phyloP scores from a whole-genome alignment of 2,888 invertebrate species.

The Halictus ligatus region DNA sequence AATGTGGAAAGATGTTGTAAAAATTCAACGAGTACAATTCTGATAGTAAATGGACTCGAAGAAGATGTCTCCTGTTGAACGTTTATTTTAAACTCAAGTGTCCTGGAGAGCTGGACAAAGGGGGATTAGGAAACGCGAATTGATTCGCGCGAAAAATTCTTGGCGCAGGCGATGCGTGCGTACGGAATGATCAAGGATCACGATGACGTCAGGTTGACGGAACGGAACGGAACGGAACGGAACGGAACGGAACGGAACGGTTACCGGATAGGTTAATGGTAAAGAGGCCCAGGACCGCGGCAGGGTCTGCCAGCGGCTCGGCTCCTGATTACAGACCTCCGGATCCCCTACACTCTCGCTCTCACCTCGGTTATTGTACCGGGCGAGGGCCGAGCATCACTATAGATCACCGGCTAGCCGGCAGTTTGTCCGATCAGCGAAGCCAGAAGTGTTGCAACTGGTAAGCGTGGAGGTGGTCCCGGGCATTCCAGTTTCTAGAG shows the following conservation, averaged over 20 bases:
- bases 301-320: conserved; percentile 76
- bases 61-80: no score
- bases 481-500: conserved; percentile 79
- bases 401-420: conserved; percentile 78
- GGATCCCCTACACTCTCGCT: conserved; percentile 83
- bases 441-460: conserved; percentile 77
- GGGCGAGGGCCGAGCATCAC: conserved; percentile 72
- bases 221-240: conserved; percentile 69
- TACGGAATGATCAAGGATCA: conserved; percentile 67
- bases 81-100: background rate
- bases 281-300: conserved; percentile 77
- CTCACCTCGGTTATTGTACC: conserved; percentile 81
- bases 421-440: conserved; percentile 78
- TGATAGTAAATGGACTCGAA: background rate
- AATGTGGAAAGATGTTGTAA: no score
- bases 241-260: conserved; percentile 70
- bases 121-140: background rate
- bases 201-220: conserved; percentile 75
- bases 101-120: background rate
- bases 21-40: background rate
- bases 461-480: conserved; percentile 77
- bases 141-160: background rate
- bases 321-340: conserved; percentile 84
- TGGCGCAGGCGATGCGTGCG: conserved; percentile 47
- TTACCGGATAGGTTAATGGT: conserved; percentile 82